Evolutionary conservation across 2,797 vertebrate genomes (phyloP).

Genomic region (Heterohyrax brucei): DNA sequence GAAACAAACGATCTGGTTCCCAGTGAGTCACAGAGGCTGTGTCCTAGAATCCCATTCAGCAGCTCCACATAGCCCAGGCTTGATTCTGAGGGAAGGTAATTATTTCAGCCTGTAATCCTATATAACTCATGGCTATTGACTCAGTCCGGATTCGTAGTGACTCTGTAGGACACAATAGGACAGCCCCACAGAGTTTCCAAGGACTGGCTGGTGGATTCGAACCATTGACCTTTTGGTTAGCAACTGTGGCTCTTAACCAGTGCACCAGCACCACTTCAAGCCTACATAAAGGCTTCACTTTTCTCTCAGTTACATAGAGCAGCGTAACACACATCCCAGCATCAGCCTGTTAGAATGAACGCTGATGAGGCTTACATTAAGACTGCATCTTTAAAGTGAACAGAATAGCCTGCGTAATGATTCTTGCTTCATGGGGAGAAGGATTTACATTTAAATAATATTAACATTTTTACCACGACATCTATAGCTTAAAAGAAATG

Average conservation of each 20-base stretch:
- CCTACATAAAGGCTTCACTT: slow-evolving; percentile 87
- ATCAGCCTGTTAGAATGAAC: slow-evolving; percentile 90
- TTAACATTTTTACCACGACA: slow-evolving; percentile 86
- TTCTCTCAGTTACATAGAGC: slow-evolving; percentile 88
- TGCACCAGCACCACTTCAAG: slow-evolving; percentile 44
- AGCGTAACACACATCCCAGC: slow-evolving; percentile 89
- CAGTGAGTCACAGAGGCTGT: slow-evolving; percentile 82
- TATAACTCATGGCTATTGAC: slow-evolving; percentile 64
- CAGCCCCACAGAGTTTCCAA: too few species aligned
- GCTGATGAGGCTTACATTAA: slow-evolving; percentile 87
- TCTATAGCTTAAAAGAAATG: slow-evolving; percentile 77
- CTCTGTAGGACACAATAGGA: too few species aligned
- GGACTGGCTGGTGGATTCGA: too few species aligned
- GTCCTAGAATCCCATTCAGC: slow-evolving; percentile 85
- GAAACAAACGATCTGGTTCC: slow-evolving; percentile 70
- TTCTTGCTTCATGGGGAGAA: slow-evolving; percentile 83
- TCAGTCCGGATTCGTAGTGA: too few species aligned
- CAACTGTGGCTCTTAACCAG: too few species aligned
- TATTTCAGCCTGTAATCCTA: slow-evolving; percentile 87
- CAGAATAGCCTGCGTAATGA: slow-evolving; percentile 86
- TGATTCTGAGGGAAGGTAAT: slow-evolving; percentile 82
- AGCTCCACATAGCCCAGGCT: slow-evolving; percentile 76
- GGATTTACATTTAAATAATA: slow-evolving; percentile 88
- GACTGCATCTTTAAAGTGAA: slow-evolving; percentile 85
- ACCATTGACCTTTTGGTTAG: too few species aligned